Percentiles rank a stretch among this genome's conserved stretches.
Evolutionary conservation across 2,888 invertebrate genomes (phyloP).

Genomic region (Polyommatus icarus): DNA sequence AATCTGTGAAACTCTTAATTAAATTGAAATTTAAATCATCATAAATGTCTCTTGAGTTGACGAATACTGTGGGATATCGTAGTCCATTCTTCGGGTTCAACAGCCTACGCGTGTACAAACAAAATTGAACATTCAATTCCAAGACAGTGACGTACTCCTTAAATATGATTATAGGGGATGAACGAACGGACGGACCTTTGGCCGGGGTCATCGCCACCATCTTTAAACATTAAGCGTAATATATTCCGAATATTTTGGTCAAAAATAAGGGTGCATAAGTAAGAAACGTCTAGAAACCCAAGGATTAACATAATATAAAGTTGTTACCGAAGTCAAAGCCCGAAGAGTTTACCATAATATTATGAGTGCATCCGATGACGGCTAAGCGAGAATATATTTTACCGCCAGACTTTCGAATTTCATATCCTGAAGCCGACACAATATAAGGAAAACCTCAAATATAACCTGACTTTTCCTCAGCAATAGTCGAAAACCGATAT

Average conservation of each 20-base stretch:
- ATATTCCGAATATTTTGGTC: constrained; percentile 21
- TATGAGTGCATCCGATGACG: not conserved
- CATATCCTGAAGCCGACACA: too few relatives aligned
- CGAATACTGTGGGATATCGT: not conserved
- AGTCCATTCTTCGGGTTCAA: constrained; percentile 14
- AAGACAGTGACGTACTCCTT: constrained; percentile 24
- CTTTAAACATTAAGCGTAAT: constrained; percentile 16
- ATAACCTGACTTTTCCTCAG: not conserved
- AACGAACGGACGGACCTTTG: constrained; percentile 25
- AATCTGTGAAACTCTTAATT: too few relatives aligned
- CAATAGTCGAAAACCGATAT: not conserved
- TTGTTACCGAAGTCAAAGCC: not conserved
- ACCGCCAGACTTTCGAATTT: too few relatives aligned
- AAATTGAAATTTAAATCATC: too few relatives aligned
- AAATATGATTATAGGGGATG: constrained; percentile 30
- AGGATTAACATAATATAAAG: constrained; percentile 18
- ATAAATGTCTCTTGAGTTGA: not conserved
- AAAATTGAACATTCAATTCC: not conserved
- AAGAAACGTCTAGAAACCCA: constrained; percentile 34
- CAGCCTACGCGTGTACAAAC: constrained; percentile 3
- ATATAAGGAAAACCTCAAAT: constrained; percentile 35
- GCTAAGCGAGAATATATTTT: not conserved
- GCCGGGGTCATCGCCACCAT: constrained; percentile 22
- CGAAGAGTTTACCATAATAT: not conserved
- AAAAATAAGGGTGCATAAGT: constrained; percentile 21